Conservation (phyloP, 2,113 vertebrate species). For the Nyctereutes procyonoides region DNA sequence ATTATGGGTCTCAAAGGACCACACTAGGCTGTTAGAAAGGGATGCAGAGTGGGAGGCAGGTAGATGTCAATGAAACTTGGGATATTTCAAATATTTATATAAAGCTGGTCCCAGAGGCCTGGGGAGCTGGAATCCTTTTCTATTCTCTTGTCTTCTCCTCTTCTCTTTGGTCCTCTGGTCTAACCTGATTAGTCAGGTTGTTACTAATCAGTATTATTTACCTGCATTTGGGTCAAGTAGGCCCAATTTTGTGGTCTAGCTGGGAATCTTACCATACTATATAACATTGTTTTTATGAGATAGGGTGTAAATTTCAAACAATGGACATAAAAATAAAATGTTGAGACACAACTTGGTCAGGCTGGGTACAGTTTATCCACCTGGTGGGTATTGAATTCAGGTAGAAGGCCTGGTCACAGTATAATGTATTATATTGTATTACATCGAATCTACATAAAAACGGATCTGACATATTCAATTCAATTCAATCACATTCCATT, state of each 20-base stretch:
- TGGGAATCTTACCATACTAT: background rate
- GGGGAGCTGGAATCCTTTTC: background rate
- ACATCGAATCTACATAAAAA: background rate
- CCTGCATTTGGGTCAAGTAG: background rate
- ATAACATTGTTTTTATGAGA: background rate
- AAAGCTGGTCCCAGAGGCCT: background rate
- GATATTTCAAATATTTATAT: background rate
- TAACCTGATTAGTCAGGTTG: background rate
- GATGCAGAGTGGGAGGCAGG: background rate
- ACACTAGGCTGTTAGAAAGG: background rate
- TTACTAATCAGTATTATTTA: background rate
- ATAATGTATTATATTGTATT: background rate
- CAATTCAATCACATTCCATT: background rate
- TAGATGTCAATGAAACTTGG: conserved; percentile 13
- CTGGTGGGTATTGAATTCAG: background rate
- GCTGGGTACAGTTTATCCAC: background rate
- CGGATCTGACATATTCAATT: background rate
- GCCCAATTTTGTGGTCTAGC: background rate
- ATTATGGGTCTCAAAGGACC: background rate
- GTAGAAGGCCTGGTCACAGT: background rate
- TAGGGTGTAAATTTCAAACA: conserved; percentile 42
- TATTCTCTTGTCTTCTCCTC: background rate
- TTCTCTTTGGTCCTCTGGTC: background rate
- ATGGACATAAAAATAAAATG: conserved; percentile 24
- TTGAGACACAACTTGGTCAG: background rate